Base-by-base conservation (phyloP, 2,888 invertebrate genomes). In the Ectemnius lituratus region DNA sequence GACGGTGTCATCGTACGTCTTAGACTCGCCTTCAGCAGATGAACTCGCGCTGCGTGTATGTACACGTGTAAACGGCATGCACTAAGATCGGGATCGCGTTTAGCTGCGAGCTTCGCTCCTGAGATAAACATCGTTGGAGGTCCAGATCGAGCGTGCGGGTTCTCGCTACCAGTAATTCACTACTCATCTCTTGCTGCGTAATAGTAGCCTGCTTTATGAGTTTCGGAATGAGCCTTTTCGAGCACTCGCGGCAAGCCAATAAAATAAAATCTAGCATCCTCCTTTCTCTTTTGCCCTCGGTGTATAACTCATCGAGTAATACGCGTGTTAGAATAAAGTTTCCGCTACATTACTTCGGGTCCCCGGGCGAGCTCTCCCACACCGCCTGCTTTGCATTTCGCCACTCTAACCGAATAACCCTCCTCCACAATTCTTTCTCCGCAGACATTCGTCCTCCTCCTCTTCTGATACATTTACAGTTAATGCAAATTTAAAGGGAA, bases 401-500 rank as follows among this genome's bases (percentile, higher is more conserved):
- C 23, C 63, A 64, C 28, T 69, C 47, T 59, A 57, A 72, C 70
- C 58, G 80, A 79, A 76, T 76, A 79, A 82, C 72, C 70, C 69
- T 70, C 46, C 73, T 66, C 13, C 63, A 23, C 64, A 49, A 79
- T 75, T 82, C 79, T 70, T 82, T 68, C 37, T 45, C 58, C 61
- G 66, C 64, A 6, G 37, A 37, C 37, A 11, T 11, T 37, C 47
- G 62, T 66, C 66, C 65, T 69, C 68, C 59, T 57, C 68, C 57
- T 59, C 71, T 18, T 64, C 72, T 65, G 76, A 79, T 74, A 70
- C 79, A 69, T 70, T 79, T 65, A 69, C 70, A 57, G 72, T 70
- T 79, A 75, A 81, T 79, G 82, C 74, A 76, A 81, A 82, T 82
- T 70, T 70, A 65, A 76, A 74, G 72, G 68, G 52, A 57, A 67